A percentile compares a stretch with the other conserved stretches of the same genome.
These are phyloP conservation scores for Odontocolon sp. DNA, from an alignment of 2,888 invertebrate species.

Conservation along the genomic window DNA sequence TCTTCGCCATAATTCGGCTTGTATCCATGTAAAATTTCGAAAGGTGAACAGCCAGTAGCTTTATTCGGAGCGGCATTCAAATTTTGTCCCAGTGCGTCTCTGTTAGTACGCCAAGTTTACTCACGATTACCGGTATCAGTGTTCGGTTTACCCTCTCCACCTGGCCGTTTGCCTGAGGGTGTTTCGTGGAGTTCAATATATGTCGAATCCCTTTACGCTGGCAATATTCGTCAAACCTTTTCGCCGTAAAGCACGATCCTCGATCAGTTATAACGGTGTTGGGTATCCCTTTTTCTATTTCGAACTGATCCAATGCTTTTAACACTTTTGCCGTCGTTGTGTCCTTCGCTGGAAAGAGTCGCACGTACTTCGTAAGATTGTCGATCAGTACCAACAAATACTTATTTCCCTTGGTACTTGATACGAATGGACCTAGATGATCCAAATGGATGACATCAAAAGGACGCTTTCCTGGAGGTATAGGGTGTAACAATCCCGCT, in stretches of 20 bases:
- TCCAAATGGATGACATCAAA: conserved; percentile 12
- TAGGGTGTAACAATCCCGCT: conserved; percentile 1
- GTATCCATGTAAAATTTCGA: conserved; percentile 52
- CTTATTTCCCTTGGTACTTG: background rate
- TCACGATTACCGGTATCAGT: conserved; percentile 41
- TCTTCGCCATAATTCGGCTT: conserved; percentile 3
- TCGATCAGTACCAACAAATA: conserved; percentile 49
- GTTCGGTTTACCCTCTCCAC: conserved; percentile 51
- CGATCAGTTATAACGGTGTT: conserved; percentile 56
- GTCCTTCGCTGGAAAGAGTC: conserved; percentile 3
- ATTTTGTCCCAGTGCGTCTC: conserved; percentile 8
- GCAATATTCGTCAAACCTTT: conserved; percentile 12
- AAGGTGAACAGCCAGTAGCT: conserved; percentile 56
- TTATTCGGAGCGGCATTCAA: conserved; percentile 56
- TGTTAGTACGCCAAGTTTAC: conserved; percentile 7
- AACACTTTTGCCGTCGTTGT: conserved; percentile 17
- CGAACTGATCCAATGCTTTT: conserved; percentile 38
- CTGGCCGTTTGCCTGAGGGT: conserved; percentile 57
- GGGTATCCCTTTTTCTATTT: conserved; percentile 48
- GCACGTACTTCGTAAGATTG: conserved; percentile 36
- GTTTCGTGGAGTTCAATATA: conserved; percentile 44
- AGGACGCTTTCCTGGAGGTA: conserved; percentile 16
- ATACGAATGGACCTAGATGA: conserved; percentile 8
- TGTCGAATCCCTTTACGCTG: conserved; percentile 36
- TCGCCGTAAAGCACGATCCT: conserved; percentile 49